Conservation (phyloP, 92 coral and sea anemone genomes). For the Umimayanthus kanabou region DNA sequence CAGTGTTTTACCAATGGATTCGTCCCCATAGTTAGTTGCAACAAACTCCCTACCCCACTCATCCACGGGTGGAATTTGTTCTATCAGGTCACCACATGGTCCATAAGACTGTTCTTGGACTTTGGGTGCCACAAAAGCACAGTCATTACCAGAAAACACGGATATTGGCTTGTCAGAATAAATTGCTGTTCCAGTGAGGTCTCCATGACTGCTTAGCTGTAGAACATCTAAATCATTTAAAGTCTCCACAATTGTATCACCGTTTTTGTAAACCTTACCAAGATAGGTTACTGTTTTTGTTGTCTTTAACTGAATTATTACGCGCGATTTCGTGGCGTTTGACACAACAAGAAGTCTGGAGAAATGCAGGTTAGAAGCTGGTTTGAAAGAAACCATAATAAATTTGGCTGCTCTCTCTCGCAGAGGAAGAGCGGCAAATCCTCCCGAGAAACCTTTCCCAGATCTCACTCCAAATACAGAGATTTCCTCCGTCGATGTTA, state of each 20-base stretch:
- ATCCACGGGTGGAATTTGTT: constrained; percentile 74
- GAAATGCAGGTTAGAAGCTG: constrained; percentile 15
- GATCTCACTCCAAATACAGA: constrained; percentile 49
- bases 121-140: constrained; percentile 52
- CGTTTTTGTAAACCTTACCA: constrained; percentile 43
- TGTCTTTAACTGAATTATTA: not conserved
- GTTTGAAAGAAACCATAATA: constrained; percentile 38
- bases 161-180: constrained; percentile 69
- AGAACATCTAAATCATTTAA: constrained; percentile 59
- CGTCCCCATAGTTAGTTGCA: constrained; percentile 66
- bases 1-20: constrained; percentile 58
- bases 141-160: constrained; percentile 83
- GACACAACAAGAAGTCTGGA: constrained; percentile 1
- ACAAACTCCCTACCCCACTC: constrained; percentile 61
- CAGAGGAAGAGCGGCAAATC: constrained; percentile 45
- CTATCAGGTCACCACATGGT: constrained; percentile 78
- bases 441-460: constrained; percentile 41
- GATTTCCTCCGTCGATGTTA: constrained; percentile 35
- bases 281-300: constrained; percentile 18
- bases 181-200: constrained; percentile 71
- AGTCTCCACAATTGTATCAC: constrained; percentile 44
- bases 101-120: not conserved
- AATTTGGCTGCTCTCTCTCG: constrained; percentile 39
- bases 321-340: constrained; percentile 1
- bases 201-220: constrained; percentile 55